phyloP scores from a whole-genome alignment of 1,140 invertebrate species.

The Ceratina australensis region DNA sequence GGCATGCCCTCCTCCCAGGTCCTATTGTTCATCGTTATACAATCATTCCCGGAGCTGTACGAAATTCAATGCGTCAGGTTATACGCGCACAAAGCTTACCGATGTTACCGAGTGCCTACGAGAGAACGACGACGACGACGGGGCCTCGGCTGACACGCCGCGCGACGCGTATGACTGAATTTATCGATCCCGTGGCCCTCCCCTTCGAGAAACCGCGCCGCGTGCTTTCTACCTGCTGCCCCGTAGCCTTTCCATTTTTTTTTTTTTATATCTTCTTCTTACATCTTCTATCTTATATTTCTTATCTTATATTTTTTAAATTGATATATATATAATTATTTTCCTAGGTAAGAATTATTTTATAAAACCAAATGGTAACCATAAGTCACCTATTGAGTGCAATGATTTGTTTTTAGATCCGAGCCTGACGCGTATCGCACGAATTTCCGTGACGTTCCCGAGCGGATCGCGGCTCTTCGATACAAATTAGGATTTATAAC shows the following conservation, averaged over 20 bases:
- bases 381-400: too few relatives aligned
- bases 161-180: slow-evolving; percentile 48
- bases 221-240: slow-evolving; percentile 24
- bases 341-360: too few relatives aligned
- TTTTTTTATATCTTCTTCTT: too few relatives aligned
- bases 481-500: slow-evolving; percentile 38
- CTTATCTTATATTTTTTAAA: too few relatives aligned
- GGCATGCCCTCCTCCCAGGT: slow-evolving; percentile 68
- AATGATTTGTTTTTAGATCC: too few relatives aligned
- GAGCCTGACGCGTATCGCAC: too few relatives aligned
- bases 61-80: slow-evolving; percentile 63
- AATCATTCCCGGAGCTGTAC: slow-evolving; percentile 69
- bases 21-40: slow-evolving; percentile 75
- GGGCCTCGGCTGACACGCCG: neutral
- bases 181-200: slow-evolving; percentile 43
- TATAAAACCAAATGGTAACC: too few relatives aligned
- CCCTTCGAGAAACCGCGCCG: slow-evolving; percentile 22
- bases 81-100: slow-evolving; percentile 9
- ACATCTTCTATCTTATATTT: too few relatives aligned
- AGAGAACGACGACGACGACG: too few relatives aligned
- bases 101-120: slow-evolving; percentile 33
- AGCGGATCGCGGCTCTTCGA: too few relatives aligned
- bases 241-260: neutral
- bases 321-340: too few relatives aligned
- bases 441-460: too few relatives aligned